Conservation (phyloP, 2,888 invertebrate species). For the Amphiduros pacificus region DNA sequence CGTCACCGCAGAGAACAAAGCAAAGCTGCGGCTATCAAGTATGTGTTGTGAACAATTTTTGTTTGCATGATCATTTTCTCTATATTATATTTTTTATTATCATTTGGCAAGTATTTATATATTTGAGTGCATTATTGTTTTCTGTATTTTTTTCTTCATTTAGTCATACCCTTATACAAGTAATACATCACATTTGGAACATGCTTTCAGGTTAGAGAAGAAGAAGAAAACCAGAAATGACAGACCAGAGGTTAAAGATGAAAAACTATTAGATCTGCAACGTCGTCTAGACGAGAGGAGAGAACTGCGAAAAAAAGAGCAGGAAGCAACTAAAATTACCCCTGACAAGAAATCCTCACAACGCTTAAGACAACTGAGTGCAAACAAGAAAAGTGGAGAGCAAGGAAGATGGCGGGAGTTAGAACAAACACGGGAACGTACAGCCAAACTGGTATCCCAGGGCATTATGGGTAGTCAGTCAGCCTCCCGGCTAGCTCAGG, state of each 20-base stretch:
- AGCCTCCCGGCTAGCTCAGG: slow-evolving; percentile 10
- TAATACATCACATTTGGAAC: no score
- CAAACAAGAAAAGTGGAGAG: slow-evolving; percentile 43
- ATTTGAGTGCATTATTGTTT: no score
- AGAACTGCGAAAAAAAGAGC: slow-evolving; percentile 38
- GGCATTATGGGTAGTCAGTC: slow-evolving; percentile 31
- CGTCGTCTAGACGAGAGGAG: slow-evolving; percentile 46
- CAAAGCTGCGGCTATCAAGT: slow-evolving; percentile 49
- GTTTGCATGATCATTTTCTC: no score
- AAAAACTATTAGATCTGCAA: slow-evolving; percentile 44
- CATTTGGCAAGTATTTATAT: no score
- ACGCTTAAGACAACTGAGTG: slow-evolving; percentile 37
- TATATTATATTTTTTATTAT: no score
- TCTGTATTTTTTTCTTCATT: no score
- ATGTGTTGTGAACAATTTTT: no score
- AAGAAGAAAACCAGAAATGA: slow-evolving; percentile 39
- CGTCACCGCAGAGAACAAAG: slow-evolving; percentile 54
- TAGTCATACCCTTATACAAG: no score
- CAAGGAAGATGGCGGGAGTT: slow-evolving; percentile 51
- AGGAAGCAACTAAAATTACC: slow-evolving; percentile 34
- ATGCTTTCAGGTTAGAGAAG: slow-evolving; percentile 42
- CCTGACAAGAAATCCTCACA: slow-evolving; percentile 35
- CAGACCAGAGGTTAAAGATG: slow-evolving; percentile 37
- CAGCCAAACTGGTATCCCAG: slow-evolving; percentile 39
- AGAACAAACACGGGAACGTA: slow-evolving; percentile 47